Percentiles rank a stretch among this genome's conserved stretches.
These are phyloP conservation scores for Chiroxiphia lanceolata DNA, from an alignment of 2,797 vertebrate species.

Conservation along the genomic window DNA sequence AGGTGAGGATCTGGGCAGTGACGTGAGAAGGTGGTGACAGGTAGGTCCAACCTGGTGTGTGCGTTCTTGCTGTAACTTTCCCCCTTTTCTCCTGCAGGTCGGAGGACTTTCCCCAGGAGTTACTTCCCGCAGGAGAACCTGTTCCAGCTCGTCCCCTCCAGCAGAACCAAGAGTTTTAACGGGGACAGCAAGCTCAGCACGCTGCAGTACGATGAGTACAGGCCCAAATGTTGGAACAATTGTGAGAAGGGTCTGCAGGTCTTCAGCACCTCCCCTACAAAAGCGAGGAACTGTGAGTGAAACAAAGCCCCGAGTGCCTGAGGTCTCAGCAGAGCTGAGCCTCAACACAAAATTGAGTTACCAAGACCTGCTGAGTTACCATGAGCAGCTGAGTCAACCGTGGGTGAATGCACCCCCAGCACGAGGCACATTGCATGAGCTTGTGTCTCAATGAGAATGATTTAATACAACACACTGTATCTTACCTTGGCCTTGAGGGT, in stretches of 20 bases:
- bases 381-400: neutral
- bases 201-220: conserved; percentile 81
- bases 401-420: neutral
- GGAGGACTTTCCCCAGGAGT: conserved; percentile 90
- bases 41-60: neutral
- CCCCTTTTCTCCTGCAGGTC: conserved; percentile 68
- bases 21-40: neutral
- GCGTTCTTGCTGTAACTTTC: neutral
- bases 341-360: neutral
- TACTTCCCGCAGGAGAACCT: conserved; percentile 89
- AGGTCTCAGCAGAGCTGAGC: neutral
- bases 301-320: neutral
- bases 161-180: conserved; percentile 87
- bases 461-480: neutral
- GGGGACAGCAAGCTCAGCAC: conserved; percentile 80
- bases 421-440: accelerated
- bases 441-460: accelerated
- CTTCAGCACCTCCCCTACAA: conserved; percentile 68
- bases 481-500: neutral
- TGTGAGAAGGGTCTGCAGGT: conserved; percentile 82
- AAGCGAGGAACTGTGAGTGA: conserved; percentile 69
- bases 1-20: neutral
- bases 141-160: conserved; percentile 88
- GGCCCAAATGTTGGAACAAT: conserved; percentile 76
- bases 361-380: neutral